Evolutionary conservation across 1,140 invertebrate species (phyloP).

Genomic region (Penaeus vannamei): DNA sequence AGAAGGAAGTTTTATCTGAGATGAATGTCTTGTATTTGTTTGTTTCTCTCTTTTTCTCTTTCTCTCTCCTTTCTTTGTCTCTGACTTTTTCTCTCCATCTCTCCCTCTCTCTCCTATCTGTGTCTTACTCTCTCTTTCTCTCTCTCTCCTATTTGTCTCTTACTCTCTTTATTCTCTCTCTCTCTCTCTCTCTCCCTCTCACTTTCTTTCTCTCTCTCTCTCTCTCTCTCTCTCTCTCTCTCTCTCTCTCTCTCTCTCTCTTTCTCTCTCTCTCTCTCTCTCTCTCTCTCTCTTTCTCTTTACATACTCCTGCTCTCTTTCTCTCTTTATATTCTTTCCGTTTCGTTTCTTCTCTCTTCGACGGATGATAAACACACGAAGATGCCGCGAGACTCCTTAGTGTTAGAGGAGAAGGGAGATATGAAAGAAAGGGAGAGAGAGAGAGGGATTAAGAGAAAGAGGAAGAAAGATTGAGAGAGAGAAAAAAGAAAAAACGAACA

Average conservation of each 20-base stretch:
- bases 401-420: too few relatives aligned
- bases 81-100: slow-evolving; percentile 1
- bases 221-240: background rate
- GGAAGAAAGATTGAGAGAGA: too few relatives aligned
- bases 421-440: too few relatives aligned
- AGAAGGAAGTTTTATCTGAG: background rate
- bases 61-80: background rate
- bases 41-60: background rate
- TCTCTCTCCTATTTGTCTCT: background rate
- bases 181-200: background rate
- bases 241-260: background rate
- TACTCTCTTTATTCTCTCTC: background rate
- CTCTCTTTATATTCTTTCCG: background rate
- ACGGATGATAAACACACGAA: too few relatives aligned
- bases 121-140: background rate
- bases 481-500: too few relatives aligned
- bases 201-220: background rate
- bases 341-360: background rate
- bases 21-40: too few relatives aligned
- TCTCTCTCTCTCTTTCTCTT: slow-evolving; percentile 5
- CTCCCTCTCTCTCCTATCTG: background rate
- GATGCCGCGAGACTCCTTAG: too few relatives aligned
- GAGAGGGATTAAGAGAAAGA: too few relatives aligned
- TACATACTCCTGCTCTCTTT: background rate
- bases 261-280: background rate